A percentile compares a stretch with the other conserved stretches of the same genome.
phyloP scores from a whole-genome alignment of 2,797 vertebrate genomes.

The Acrocephalus scirpaceus region DNA sequence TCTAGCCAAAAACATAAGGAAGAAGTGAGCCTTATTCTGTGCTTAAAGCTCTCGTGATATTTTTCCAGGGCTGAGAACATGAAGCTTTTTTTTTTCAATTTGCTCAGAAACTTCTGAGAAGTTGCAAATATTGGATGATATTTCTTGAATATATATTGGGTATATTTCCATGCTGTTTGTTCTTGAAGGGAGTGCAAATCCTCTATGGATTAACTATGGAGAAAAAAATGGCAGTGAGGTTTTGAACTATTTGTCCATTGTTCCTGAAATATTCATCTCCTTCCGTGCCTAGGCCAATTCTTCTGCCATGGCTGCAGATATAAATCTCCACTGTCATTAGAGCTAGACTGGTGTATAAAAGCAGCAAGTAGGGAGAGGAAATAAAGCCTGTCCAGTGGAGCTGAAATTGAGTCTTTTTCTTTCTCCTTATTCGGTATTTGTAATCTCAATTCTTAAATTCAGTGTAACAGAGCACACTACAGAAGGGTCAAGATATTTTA shows the following conservation, averaged over 20 bases:
- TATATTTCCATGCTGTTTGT: not conserved
- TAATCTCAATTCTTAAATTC: conserved; percentile 54
- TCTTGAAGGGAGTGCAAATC: conserved; percentile 1
- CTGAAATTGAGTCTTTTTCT: conserved; percentile 9
- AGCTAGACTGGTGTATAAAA: not conserved
- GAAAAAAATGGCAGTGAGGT: not conserved
- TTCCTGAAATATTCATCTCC: conserved; percentile 19
- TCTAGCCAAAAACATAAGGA: not conserved
- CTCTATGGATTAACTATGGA: not conserved
- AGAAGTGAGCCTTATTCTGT: not conserved
- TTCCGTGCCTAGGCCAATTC: not conserved
- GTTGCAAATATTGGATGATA: conserved; percentile 16
- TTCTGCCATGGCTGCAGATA: not conserved
- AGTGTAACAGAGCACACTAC: conserved; percentile 5
- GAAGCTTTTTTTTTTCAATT: not conserved
- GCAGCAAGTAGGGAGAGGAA: not conserved
- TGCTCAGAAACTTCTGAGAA: conserved; percentile 3
- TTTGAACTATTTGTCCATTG: not conserved
- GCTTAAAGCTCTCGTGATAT: not conserved
- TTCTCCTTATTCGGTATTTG: conserved; percentile 13
- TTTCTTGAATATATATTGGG: conserved; percentile 7
- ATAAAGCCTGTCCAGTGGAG: not conserved
- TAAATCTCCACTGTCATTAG: not conserved
- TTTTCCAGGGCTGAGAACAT: not conserved
- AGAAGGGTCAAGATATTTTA: conserved; percentile 24